Base-by-base conservation (phyloP, 2,113 vertebrate genomes). In the Lepus europaeus region DNA sequence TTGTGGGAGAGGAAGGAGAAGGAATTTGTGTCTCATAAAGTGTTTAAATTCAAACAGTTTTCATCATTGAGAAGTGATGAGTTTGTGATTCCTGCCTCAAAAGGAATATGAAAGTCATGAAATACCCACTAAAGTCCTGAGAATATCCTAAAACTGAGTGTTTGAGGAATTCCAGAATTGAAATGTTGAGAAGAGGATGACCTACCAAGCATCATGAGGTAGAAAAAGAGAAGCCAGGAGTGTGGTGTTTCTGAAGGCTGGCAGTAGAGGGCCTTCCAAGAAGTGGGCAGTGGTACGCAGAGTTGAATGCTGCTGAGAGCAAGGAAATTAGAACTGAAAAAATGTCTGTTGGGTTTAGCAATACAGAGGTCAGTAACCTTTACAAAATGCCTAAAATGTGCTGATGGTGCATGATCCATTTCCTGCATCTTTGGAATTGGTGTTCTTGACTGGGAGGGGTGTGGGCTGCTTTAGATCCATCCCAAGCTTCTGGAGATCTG, bases 1-100 rank as follows among this genome's bases (percentile, higher is more conserved):
- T 0, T 49, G 11, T 73, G 69, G 22, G 45, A 89, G 74, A 51
- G 22, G 49, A 56, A 74, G 36, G n/a, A 59, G 51, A 89, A 94
- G 82, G 3, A 53, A 27, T 56, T 39, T 29, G 20, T 12, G 31
- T 79, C 36, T 81, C 11, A 53, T 79, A 19, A 95, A 45, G 74
- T 88, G 87, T 70, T 85, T 70, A 84, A 69, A 84, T 82, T 77
- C 69, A n/a, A 61, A 91, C 17, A 53, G 66, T 91, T 91, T 85
- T 91, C 14, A 29, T 88, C 64, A 39, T 49, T 94, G 76, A 73
- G 86, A 80, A 72, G 77, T 23, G 39, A 27, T 70, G 2, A 29
- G 64, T 51, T 39, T 63, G 72, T 63, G 39, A 85, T 63, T 31
- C 11, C 33, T 90, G 77, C 70, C 78, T 66, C 45, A n/a, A 0